phyloP scores from a whole-genome alignment of 2,888 invertebrate genomes.

The Didymodactylos carnosus region DNA sequence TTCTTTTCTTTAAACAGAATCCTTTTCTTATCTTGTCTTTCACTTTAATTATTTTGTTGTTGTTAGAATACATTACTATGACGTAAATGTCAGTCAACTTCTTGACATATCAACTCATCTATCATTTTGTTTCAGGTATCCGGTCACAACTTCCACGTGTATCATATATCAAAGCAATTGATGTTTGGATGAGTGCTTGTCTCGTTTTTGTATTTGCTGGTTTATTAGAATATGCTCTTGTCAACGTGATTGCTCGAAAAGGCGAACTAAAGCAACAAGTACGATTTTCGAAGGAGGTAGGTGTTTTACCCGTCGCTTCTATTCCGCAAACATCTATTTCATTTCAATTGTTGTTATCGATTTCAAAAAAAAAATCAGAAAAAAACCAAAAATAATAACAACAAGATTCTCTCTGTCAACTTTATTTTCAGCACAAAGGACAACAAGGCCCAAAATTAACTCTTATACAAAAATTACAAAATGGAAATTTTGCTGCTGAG shows the following conservation, averaged over 20 bases:
- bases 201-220: slow-evolving; percentile 14
- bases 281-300: slow-evolving; percentile 1
- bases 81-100: no score
- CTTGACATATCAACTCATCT: no score
- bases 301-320: not conserved
- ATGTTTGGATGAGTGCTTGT: slow-evolving; percentile 15
- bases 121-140: slow-evolving; percentile 14
- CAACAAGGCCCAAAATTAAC: not conserved
- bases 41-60: no score
- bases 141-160: slow-evolving; percentile 14
- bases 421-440: not conserved
- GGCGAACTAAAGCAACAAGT: slow-evolving; percentile 7
- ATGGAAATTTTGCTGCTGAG: not conserved
- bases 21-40: no score
- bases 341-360: not conserved
- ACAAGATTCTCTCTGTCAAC: not conserved
- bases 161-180: slow-evolving; percentile 15
- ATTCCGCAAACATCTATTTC: not conserved
- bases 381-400: not conserved
- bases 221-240: slow-evolving; percentile 14
- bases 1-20: no score
- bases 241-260: slow-evolving; percentile 14
- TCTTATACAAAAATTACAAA: not conserved
- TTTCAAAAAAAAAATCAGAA: not conserved
- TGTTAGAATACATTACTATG: no score